Evolutionary conservation across 2,888 invertebrate genomes (phyloP).

Genomic region (Troglohyphantes excavatus): DNA sequence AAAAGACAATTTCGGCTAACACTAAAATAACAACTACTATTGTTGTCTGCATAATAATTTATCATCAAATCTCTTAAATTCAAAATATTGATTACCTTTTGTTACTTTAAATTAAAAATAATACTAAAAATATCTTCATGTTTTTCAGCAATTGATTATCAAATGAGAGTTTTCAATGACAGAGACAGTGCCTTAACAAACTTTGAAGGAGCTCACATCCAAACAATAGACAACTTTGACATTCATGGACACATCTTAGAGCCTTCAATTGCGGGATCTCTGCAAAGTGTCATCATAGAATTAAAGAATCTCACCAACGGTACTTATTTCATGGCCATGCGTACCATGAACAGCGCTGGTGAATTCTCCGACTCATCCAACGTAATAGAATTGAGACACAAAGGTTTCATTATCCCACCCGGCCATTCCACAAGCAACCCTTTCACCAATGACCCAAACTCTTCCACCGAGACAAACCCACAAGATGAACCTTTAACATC

Average conservation of each 20-base stretch:
- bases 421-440: neutral
- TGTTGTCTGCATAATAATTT: too few species aligned
- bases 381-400: slow-evolving; percentile 41
- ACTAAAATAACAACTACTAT: too few species aligned
- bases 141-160: slow-evolving; percentile 61
- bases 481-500: neutral
- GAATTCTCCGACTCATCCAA: slow-evolving; percentile 54
- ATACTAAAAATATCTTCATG: slow-evolving; percentile 16
- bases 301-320: slow-evolving; percentile 49
- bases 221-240: slow-evolving; percentile 32
- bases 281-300: slow-evolving; percentile 50
- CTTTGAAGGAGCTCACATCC: slow-evolving; percentile 21
- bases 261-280: slow-evolving; percentile 30
- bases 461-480: neutral
- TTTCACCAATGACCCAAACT: neutral
- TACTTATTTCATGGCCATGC: slow-evolving; percentile 46
- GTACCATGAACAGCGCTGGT: neutral
- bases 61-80: too few species aligned
- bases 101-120: too few species aligned
- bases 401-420: neutral
- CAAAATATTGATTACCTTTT: too few species aligned
- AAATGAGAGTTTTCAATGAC: slow-evolving; percentile 50
- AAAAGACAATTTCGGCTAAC: too few species aligned
- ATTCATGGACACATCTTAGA: slow-evolving; percentile 50
- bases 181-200: slow-evolving; percentile 33